Evolutionary conservation across 2,888 invertebrate species (phyloP).

Genomic region (Tineola bisselliella): DNA sequence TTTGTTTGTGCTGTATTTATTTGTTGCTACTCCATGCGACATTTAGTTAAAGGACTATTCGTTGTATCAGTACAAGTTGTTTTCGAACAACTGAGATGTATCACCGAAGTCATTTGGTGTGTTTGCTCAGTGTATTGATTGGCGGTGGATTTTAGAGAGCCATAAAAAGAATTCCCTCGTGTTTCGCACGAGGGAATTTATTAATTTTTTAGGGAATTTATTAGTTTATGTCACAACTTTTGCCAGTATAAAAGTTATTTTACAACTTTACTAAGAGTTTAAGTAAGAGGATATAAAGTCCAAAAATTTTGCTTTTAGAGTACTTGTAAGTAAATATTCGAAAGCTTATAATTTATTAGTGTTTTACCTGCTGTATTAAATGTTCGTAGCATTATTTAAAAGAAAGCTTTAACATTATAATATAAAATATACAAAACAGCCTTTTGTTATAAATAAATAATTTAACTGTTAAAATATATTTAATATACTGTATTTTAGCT

Average conservation of each 20-base stretch:
- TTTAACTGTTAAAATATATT: no score
- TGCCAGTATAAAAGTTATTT: constrained; percentile 43
- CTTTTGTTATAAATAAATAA: no score
- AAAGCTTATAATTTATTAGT: constrained; percentile 1
- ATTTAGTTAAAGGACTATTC: neutral
- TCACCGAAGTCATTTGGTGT: neutral
- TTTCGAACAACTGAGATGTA: no score
- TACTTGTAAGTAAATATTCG: constrained; percentile 9
- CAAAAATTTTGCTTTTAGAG: constrained; percentile 9
- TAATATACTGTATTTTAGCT: no score
- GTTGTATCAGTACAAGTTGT: neutral
- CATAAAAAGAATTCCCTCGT: constrained; percentile 5
- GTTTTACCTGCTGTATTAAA: neutral
- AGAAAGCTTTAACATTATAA: no score
- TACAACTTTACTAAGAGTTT: constrained; percentile 48
- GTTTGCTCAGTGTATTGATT: constrained; percentile 1
- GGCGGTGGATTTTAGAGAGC: neutral
- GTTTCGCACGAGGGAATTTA: neutral
- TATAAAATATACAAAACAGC: no score
- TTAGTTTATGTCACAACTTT: constrained; percentile 33
- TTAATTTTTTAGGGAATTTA: constrained; percentile 33
- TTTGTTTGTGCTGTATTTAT: neutral
- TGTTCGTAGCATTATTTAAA: neutral
- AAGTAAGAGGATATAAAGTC: constrained; percentile 23
- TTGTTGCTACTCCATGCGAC: neutral